These are phyloP conservation scores for Tenthredo notha DNA, from an alignment of 2,888 invertebrate genomes.

Conservation along the genomic window DNA sequence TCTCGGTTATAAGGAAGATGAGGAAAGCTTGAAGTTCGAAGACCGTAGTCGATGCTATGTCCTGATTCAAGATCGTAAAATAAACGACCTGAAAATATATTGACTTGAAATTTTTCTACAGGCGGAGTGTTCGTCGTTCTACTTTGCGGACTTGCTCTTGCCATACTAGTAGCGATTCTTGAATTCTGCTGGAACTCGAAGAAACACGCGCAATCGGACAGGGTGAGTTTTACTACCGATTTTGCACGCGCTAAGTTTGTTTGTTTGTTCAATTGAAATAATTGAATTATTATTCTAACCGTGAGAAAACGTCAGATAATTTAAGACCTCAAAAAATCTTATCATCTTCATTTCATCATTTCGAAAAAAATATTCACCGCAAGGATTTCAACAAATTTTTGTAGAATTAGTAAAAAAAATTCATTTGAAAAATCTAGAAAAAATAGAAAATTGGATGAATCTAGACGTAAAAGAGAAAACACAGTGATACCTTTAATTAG, in stretches of 20 bases:
- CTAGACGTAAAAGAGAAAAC: background rate
- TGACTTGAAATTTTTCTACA: slow-evolving; percentile 69
- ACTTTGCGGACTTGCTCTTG: slow-evolving; percentile 93
- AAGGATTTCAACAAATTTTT: background rate
- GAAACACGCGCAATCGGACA: slow-evolving; percentile 90
- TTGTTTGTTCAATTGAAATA: slow-evolving; percentile 4
- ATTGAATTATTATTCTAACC: background rate
- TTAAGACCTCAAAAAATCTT: background rate
- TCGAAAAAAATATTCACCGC: background rate
- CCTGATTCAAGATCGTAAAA: background rate
- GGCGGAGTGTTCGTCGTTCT: slow-evolving; percentile 98
- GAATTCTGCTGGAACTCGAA: slow-evolving; percentile 97
- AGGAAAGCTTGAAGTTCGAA: background rate
- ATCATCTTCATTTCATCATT: background rate
- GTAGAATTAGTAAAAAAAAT: background rate
- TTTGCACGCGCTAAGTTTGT: slow-evolving; percentile 32
- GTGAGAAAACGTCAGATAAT: background rate
- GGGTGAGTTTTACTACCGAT: slow-evolving; percentile 77
- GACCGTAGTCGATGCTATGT: background rate
- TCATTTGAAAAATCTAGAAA: background rate
- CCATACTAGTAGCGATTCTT: slow-evolving; percentile 94
- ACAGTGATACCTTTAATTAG: background rate
- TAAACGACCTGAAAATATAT: background rate
- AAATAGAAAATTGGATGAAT: background rate
- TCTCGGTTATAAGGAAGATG: background rate